Evolutionary conservation across 2,113 vertebrate species (phyloP).

Genomic region (Ctenodactylus gundi): DNA sequence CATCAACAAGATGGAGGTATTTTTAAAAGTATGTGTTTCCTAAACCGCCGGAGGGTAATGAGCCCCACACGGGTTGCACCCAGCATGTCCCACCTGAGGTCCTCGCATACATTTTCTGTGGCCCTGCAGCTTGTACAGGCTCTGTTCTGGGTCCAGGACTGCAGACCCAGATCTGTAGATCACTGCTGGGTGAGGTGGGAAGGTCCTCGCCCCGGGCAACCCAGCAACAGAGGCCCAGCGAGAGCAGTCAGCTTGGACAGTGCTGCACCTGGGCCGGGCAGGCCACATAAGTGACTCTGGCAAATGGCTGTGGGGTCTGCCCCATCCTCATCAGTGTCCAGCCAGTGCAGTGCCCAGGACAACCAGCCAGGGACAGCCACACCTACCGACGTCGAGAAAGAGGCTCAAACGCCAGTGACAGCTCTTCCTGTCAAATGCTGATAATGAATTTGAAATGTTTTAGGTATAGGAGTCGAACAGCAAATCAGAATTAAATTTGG

Average conservation of each 20-base stretch:
- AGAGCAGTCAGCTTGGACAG: too few species aligned
- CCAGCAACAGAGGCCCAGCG: neutral
- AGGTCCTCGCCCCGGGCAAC: neutral
- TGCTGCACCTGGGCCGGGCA: rapidly evolving
- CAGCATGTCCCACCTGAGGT: neutral
- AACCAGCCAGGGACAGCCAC: neutral
- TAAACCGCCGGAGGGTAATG: neutral
- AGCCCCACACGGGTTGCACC: rapidly evolving
- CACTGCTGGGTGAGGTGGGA: too few species aligned
- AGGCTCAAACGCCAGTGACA: neutral
- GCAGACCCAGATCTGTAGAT: neutral
- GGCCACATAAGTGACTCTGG: neutral
- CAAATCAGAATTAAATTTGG: neutral
- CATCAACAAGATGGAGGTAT: too few species aligned
- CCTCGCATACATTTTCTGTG: neutral
- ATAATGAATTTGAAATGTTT: neutral
- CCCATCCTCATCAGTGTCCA: neutral
- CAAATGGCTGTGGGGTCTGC: neutral
- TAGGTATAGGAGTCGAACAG: neutral
- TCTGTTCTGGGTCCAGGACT: neutral
- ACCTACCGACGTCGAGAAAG: neutral
- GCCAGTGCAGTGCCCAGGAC: neutral
- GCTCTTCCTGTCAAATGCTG: neutral
- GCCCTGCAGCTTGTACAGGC: neutral
- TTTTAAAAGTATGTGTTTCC: rapidly evolving